A percentile compares a stretch with the other conserved stretches of the same genome.
These are phyloP conservation scores for Phylloscopus whistleri DNA, from an alignment of 2,113 vertebrate species.

Conservation along the genomic window DNA sequence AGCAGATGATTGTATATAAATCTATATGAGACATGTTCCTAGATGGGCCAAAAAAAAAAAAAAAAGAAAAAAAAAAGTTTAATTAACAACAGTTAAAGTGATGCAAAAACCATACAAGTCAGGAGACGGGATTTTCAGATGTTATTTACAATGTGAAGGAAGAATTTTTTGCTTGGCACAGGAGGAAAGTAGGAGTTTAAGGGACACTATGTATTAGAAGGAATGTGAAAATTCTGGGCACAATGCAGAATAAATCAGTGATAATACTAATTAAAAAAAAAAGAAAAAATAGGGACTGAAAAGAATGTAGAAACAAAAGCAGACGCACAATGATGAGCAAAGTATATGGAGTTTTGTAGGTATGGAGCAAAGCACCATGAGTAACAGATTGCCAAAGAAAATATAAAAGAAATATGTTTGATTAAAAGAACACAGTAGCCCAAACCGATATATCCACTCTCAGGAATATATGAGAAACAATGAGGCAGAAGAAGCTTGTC, in stretches of 20 bases:
- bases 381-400: neutral
- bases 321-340: neutral
- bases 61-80: neutral
- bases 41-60: neutral
- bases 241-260: neutral
- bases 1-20: neutral
- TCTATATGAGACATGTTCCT: neutral
- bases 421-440: neutral
- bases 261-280: neutral
- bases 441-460: neutral
- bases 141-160: neutral
- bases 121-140: neutral
- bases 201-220: neutral
- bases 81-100: neutral
- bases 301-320: neutral
- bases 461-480: neutral
- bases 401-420: neutral
- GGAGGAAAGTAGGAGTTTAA: neutral
- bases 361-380: neutral
- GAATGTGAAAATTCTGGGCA: neutral
- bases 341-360: neutral
- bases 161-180: neutral
- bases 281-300: neutral
- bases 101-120: neutral
- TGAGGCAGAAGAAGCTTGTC: neutral